These are phyloP conservation scores for Odocoileus virginianus DNA, from an alignment of 2,113 vertebrate genomes.

Conservation along the genomic window DNA sequence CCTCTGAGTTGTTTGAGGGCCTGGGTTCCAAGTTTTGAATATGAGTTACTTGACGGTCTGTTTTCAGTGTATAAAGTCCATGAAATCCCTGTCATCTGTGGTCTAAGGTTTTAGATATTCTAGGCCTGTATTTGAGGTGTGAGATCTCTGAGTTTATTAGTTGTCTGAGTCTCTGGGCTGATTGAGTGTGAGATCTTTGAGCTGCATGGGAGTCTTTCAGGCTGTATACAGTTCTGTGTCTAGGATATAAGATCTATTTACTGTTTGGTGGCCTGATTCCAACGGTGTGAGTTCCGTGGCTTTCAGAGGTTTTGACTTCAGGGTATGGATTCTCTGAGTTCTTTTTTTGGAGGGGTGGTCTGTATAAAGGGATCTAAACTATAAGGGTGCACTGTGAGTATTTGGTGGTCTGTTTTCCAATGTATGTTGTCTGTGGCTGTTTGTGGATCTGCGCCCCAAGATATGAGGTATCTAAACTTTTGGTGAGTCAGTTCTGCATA, in stretches of 20 bases:
- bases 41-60: not conserved
- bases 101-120: not conserved
- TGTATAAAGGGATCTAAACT: not conserved
- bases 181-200: not conserved
- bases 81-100: not conserved
- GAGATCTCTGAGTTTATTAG: not conserved
- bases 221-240: not conserved
- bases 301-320: not conserved
- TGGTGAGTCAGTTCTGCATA: not conserved
- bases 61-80: not conserved
- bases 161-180: not conserved
- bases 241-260: not conserved
- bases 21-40: not conserved
- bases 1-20: not conserved
- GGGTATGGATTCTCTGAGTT: not conserved
- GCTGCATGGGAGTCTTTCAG: not conserved
- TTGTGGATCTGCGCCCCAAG: not conserved
- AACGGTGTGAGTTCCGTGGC: not conserved
- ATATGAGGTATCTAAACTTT: not conserved
- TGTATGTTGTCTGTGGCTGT: not conserved
- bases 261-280: not conserved
- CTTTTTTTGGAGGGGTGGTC: not conserved
- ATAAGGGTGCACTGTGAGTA: not conserved
- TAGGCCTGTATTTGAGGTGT: not conserved
- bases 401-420: not conserved